Percentiles rank a stretch among this genome's conserved stretches.
Conservation (phyloP, 2,888 invertebrate species). For the Gerris lacustris region DNA sequence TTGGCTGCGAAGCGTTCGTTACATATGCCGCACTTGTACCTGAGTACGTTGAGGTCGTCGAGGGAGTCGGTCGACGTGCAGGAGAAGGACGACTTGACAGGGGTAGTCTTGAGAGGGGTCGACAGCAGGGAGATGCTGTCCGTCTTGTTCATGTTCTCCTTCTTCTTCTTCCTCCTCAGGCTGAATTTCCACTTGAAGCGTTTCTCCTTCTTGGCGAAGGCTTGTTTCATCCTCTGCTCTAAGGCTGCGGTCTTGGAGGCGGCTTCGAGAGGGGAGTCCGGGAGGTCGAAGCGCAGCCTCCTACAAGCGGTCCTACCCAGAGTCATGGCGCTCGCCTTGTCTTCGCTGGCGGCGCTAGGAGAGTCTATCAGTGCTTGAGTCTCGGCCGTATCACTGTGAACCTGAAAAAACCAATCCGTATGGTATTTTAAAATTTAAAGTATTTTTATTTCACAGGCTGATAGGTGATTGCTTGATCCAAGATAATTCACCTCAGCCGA, state of each 20-base stretch:
- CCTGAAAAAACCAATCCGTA: background rate
- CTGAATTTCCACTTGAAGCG: background rate
- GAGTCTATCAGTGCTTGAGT: background rate
- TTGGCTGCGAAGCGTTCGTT: slow-evolving; percentile 29
- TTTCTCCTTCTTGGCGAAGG: slow-evolving; percentile 7
- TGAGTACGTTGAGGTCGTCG: slow-evolving; percentile 14
- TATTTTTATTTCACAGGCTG: no score
- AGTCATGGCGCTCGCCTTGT: slow-evolving; percentile 1
- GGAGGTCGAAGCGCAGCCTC: slow-evolving; percentile 28
- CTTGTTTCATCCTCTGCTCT: slow-evolving; percentile 7
- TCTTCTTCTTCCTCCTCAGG: background rate
- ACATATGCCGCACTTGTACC: slow-evolving; percentile 32
- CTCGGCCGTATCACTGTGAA: background rate
- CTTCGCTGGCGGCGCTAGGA: background rate
- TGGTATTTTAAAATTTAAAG: no score
- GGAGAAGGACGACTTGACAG: slow-evolving; percentile 3
- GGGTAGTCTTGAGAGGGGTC: background rate
- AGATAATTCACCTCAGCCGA: no score
- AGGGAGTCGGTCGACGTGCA: background rate
- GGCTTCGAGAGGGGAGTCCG: slow-evolving; percentile 21
- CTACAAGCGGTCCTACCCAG: slow-evolving; percentile 20
- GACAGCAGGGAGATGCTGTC: background rate
- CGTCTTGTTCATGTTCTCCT: background rate
- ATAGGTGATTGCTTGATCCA: no score
- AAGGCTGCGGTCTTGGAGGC: slow-evolving; percentile 13